Base-by-base conservation (phyloP, 2,113 vertebrate genomes). In the Elgaria multicarinata region DNA sequence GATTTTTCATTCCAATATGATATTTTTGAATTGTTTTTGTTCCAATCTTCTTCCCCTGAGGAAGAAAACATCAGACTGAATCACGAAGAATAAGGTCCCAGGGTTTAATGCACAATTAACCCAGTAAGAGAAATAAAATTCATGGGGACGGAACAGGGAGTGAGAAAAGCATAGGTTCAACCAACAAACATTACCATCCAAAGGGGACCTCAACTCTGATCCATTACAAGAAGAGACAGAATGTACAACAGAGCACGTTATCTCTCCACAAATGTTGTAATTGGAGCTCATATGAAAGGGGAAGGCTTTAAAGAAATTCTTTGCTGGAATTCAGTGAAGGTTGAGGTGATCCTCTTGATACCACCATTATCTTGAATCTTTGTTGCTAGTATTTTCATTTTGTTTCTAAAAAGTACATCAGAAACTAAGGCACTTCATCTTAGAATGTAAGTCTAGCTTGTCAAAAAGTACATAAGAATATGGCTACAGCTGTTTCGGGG, bases 361-460 rank as follows among this genome's bases (percentile, higher is more conserved):
- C 6, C 24, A 31, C 24, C 12, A 2, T 71, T 85, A 85, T 83
- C 64, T 31, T 50, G 8, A 46, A 67, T 83, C 26, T 78, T 46
- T 69, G 1, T 24, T 71, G 16, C 3, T 33, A 50, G 28, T 22
- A 71, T 39, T 71, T 71, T 42, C 53, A 80, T 72, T 72, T 44
- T 33, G 24, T 58, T 72, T 69, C 67, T 6, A 0, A 67, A 55
- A 58, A 84, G 55, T 36, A 0, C 0, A 14, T 64, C 24, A 10
- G 0, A 14, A 69, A 62, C 1, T 1, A 0, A 0, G 0, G 36
- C 76, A 71, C 18, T 66, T 88, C 67, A 74, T 13, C 26, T 24
- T 33, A 36, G n/a, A 72, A 85, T 39, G 2, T 72, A 79, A 8
- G 46, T 36, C 64, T 53, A 62, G 44, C 13, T 69, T 31, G n/a